Evolutionary conservation across 2,888 invertebrate genomes (phyloP).

Genomic region (Sminthurinus aureus): DNA sequence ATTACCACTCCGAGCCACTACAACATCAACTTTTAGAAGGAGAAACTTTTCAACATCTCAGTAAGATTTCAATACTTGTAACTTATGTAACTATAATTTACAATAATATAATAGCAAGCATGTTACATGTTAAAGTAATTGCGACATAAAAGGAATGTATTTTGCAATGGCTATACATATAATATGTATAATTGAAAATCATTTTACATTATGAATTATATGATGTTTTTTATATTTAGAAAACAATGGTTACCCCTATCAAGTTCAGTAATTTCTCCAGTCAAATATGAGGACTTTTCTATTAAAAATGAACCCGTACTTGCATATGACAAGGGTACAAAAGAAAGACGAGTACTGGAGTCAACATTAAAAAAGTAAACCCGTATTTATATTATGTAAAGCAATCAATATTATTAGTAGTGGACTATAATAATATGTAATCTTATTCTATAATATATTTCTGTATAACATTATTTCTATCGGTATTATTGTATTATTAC

Average conservation of each 20-base stretch:
- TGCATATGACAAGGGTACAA: constrained; percentile 81
- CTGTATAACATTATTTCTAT: no score
- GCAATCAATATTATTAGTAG: no score
- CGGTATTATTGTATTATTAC: no score
- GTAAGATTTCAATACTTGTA: constrained; percentile 5
- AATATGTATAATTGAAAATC: neutral
- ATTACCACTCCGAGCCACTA: neutral
- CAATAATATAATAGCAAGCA: no score
- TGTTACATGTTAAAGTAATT: no score
- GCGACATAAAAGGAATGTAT: neutral
- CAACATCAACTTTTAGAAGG: neutral
- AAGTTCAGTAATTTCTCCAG: constrained; percentile 69
- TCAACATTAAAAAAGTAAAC: constrained; percentile 73
- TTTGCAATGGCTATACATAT: neutral
- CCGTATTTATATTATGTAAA: no score
- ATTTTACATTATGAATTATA: neutral
- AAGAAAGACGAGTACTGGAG: constrained; percentile 78
- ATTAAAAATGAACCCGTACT: constrained; percentile 83
- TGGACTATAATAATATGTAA: no score
- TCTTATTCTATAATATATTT: no score
- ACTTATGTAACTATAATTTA: no score
- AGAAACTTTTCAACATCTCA: constrained; percentile 16
- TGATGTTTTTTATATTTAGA: neutral
- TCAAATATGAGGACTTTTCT: constrained; percentile 72
- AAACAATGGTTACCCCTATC: constrained; percentile 35